Evolutionary conservation across 2,888 invertebrate genomes (phyloP).

Genomic region (Ernsta delagoae): DNA sequence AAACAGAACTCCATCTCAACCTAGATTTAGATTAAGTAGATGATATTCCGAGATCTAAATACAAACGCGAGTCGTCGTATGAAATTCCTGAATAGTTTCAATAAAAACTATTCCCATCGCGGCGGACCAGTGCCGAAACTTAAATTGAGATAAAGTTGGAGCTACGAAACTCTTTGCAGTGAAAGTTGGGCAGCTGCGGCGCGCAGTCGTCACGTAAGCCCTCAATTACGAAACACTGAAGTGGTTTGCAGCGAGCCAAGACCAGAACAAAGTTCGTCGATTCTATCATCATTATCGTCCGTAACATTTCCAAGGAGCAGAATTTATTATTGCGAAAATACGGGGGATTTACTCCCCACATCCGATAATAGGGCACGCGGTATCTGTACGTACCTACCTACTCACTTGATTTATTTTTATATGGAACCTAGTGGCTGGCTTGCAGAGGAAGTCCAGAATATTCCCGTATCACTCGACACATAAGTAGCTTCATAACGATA

Average conservation of each 20-base stretch:
- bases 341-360: conserved; percentile 34
- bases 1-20: too few relatives aligned
- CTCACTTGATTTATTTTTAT: conserved; percentile 22
- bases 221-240: conserved; percentile 82
- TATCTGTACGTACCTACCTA: conserved; percentile 7
- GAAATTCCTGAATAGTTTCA: conserved; percentile 34
- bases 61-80: conserved; percentile 28
- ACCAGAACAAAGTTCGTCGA: conserved; percentile 75
- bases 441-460: not conserved
- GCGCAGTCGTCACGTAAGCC: conserved; percentile 79
- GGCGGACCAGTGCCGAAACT: conserved; percentile 64
- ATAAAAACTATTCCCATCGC: conserved; percentile 60
- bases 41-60: conserved; percentile 4
- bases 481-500: not conserved
- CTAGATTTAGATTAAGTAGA: too few relatives aligned
- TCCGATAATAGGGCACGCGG: conserved; percentile 28
- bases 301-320: conserved; percentile 50
- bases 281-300: conserved; percentile 73
- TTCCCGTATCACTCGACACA: not conserved
- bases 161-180: conserved; percentile 69
- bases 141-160: conserved; percentile 79
- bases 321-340: conserved; percentile 47
- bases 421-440: conserved; percentile 9
- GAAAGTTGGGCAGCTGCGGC: conserved; percentile 75
- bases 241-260: conserved; percentile 68